Conservation (phyloP, 2,113 vertebrate genomes). For the Eurystomus gularis region DNA sequence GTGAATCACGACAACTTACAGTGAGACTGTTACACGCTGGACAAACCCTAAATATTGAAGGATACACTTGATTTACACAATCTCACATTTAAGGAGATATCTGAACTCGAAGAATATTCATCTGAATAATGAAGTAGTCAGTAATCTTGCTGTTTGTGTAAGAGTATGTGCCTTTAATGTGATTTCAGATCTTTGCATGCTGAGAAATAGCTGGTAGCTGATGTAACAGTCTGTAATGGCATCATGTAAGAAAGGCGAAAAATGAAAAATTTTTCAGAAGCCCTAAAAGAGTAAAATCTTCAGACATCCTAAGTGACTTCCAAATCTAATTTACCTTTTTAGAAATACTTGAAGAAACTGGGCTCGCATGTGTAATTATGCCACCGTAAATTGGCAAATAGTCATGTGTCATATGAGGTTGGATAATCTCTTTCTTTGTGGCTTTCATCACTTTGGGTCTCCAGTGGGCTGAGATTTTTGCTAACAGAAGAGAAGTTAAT, state of each 20-base stretch:
- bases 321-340: background rate
- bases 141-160: background rate
- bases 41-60: background rate
- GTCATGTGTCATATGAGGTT: background rate
- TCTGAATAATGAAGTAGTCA: background rate
- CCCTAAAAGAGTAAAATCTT: background rate
- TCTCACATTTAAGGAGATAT: background rate
- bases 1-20: background rate
- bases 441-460: background rate
- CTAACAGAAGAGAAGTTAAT: background rate
- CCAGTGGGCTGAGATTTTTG: background rate
- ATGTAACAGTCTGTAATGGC: background rate
- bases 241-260: background rate
- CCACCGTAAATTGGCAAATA: background rate
- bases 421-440: background rate
- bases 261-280: background rate
- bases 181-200: background rate
- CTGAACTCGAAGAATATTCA: background rate
- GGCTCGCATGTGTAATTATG: background rate
- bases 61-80: background rate
- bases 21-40: background rate
- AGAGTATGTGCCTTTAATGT: background rate
- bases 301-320: background rate
- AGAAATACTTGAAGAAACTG: background rate
- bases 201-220: background rate